Evolutionary conservation across 2,797 vertebrate species (phyloP).

Genomic region (Arremon aurantiirostris): DNA sequence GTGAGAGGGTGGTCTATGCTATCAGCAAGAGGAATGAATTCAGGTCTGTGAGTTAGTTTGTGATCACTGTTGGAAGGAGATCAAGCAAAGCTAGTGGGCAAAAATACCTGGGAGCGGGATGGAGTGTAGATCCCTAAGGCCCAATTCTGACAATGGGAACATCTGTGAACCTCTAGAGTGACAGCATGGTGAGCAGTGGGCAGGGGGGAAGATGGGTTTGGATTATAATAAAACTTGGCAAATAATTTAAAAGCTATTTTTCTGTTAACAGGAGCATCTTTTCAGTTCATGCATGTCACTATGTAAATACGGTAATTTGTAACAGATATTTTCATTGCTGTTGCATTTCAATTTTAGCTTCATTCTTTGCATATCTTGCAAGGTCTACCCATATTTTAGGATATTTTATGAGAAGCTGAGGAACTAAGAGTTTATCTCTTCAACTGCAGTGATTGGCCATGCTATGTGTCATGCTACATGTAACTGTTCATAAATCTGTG

Average conservation of each 20-base stretch:
- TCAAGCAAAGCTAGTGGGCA: background rate
- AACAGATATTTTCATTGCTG: background rate
- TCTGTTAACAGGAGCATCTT: background rate
- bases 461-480: background rate
- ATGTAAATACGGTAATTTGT: background rate
- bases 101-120: background rate
- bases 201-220: rapidly evolving
- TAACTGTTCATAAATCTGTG: background rate
- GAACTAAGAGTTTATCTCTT: background rate
- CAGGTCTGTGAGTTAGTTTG: background rate
- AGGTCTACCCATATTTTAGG: background rate
- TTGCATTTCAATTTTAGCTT: background rate
- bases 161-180: background rate
- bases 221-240: background rate
- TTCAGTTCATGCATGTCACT: background rate
- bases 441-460: background rate
- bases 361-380: background rate
- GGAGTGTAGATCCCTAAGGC: no score
- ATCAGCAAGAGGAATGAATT: background rate
- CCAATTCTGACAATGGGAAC: background rate
- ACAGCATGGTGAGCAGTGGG: rapidly evolving
- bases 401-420: background rate
- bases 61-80: background rate
- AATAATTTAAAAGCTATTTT: background rate
- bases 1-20: rapidly evolving